Evolutionary conservation across 30 jellyfish, hydroid and myxozoan species (phyloP), one percentile per base, ranked within the genome.

Genomic region (Catostylus mosaicus): DNA sequence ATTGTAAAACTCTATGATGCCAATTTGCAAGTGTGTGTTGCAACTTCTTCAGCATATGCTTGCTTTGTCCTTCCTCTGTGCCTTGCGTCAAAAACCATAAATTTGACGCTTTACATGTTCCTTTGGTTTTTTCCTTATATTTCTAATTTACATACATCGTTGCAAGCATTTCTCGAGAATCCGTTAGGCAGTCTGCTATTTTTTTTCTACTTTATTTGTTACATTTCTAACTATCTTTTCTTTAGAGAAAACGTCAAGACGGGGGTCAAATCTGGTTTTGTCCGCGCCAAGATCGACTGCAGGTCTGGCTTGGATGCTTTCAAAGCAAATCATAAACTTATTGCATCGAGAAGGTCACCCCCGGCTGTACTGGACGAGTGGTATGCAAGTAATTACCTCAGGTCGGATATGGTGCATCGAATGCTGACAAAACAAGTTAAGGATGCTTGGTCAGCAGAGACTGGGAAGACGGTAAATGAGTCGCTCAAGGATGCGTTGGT

Each of bases 201-300:
- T 31, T n/a, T 2, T 3, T 9, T 51, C 67, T 32, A 7, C 19
- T 4, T 35, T 12, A 16, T 70, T 5, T 30, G 34, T 31, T 23
- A 14, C n/a, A 9, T 14, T 9, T 35, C 75, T 29, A 16, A 14
- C 23, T 45, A 18, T 3, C 33, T 54, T 30, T 40, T 50, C 67
- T 80, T 9, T 43, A 92, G 98, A 51, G 90, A 82, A 31, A 92
- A 92, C 73, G 33, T 92, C 82, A 75, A 75, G 56, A 19, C 73
- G 86, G 98, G 98, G 2, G 92, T 92, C 18, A 65, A 92, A 40
- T 85, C 93, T 66, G 98, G 98, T 1, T 77, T 80, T 93, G 96
- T 92, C 2, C 95, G 91, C 5, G 78, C 97, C 0, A 82, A 82
- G 34, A 89, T 82, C 33, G 96, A 96, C 76, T 92, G 98, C 93